A percentile compares a stretch with the other conserved stretches of the same genome.
phyloP scores from a whole-genome alignment of 1,140 invertebrate genomes.

The Drosophila repleta region DNA sequence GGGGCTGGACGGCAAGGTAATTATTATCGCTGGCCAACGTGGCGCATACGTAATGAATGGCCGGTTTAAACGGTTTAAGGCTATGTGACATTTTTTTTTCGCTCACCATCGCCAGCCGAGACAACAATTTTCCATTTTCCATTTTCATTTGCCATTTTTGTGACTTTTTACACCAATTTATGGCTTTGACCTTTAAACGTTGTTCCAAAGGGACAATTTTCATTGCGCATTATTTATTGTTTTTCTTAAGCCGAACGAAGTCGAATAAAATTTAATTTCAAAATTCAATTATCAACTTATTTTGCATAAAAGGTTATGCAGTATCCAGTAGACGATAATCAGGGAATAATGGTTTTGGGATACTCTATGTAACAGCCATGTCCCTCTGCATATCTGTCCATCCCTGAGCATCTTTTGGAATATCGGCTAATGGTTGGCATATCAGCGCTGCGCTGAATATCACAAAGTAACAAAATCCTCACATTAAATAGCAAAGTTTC shows the following conservation, averaged over 20 bases:
- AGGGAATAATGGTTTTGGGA: no score
- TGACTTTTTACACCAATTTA: conserved; percentile 40
- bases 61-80: conserved; percentile 59
- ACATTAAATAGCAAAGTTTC: no score
- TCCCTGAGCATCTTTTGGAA: no score
- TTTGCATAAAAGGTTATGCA: no score
- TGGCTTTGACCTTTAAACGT: conserved; percentile 41
- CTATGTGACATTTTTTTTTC: conserved; percentile 44
- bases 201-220: conserved; percentile 21
- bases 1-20: conserved; percentile 48
- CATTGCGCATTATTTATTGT: conserved; percentile 25
- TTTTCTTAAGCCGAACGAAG: neutral
- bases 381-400: no score
- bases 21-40: conserved; percentile 64
- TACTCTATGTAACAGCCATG: no score
- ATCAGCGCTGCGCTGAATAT: no score
- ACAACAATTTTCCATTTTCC: conserved; percentile 9
- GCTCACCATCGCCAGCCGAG: neutral
- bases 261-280: neutral
- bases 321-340: no score
- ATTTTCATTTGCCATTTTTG: conserved; percentile 19
- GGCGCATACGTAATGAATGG: conserved; percentile 67
- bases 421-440: no score
- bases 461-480: no score
- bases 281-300: conserved; percentile 16